Evolutionary conservation across 1,140 invertebrate genomes (phyloP), one percentile per base, ranked within the genome.

Genomic region (Cryptotermes secundus): DNA sequence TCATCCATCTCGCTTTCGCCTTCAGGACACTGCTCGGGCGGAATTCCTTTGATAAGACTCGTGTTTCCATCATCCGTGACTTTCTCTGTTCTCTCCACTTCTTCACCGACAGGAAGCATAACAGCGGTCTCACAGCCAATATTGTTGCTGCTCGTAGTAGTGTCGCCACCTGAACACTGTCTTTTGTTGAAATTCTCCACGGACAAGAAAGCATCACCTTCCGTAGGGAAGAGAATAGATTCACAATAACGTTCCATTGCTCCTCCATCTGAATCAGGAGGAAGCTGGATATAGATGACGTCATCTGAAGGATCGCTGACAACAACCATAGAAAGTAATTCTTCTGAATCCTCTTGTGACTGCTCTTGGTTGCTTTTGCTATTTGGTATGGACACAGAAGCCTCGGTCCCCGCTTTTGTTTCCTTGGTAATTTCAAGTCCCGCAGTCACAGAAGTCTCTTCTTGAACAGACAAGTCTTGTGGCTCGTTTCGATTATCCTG

Each of bases 251-350:
- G 59, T 72, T 31, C 59, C n/a, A 72, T 72, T 2, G 59, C n/a
- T 31, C 14, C 59, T 26, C 4, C 1, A 12, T 72, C 59, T 26
- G 59, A 72, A 31, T 72, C 59, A 12, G 59, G 59, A 12, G 59
- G 59, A 26, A 72, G 59, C 26, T 72, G 59, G n/a, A 72, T 72
- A n/a, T 72, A 72, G 26, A 72, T 72, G 59, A 72, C 59, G n/a
- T 72, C 59, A 72, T 72, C 59, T 12, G 59, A 3, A 72, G 59
- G 59, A 10, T 72, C 59, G 9, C 26, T 72, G 59, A 72, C 59
- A 7, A 72, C 59, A 26, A 72, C 59, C 59, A 72, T 72, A 9
- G 59, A 72, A 26, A 72, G 59, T 14, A 72, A 31, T 72, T 72
- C 26, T 12, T 72, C 7, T n/a, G 59, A 7, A 16, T 72, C n/a